phyloP scores from a whole-genome alignment of 92 coral and sea anemone species.

The Umimayanthus chanpuru region DNA sequence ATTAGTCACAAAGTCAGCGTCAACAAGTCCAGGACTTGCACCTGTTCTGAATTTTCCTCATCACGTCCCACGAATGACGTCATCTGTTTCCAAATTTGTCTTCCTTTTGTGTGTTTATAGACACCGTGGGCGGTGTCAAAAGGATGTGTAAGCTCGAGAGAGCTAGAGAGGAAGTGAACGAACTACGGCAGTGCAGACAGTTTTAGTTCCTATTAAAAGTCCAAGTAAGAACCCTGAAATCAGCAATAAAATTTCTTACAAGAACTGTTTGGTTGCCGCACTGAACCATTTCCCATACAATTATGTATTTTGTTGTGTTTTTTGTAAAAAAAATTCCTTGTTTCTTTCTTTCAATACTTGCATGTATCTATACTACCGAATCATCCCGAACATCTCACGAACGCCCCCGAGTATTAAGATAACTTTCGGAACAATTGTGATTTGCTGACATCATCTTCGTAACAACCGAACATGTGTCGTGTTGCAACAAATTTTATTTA shows the following conservation, averaged over 20 bases:
- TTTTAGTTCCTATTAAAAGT: not conserved
- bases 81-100: constrained; percentile 9
- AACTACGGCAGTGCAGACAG: too few relatives aligned
- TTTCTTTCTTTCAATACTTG: too few relatives aligned
- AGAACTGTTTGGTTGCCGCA: not conserved
- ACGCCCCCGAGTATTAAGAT: constrained; percentile 5
- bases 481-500: constrained; percentile 19
- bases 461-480: not conserved
- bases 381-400: constrained; percentile 19
- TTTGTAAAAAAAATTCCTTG: too few relatives aligned
- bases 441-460: constrained; percentile 49
- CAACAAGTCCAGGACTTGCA: not conserved
- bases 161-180: not conserved
- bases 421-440: constrained; percentile 20
- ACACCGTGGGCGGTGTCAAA: constrained; percentile 13
- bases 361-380: not conserved
- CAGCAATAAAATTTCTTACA: too few relatives aligned
- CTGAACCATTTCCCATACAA: not conserved
- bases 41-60: not conserved
- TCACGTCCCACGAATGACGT: constrained; percentile 44
- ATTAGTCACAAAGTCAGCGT: not conserved
- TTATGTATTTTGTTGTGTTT: too few relatives aligned
- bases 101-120: not conserved
- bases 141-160: too few relatives aligned
- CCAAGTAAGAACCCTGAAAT: not conserved